Percentiles rank a stretch among this genome's conserved stretches.
Conservation (phyloP, 2,888 invertebrate genomes). For the Andrena hattorfiana region DNA sequence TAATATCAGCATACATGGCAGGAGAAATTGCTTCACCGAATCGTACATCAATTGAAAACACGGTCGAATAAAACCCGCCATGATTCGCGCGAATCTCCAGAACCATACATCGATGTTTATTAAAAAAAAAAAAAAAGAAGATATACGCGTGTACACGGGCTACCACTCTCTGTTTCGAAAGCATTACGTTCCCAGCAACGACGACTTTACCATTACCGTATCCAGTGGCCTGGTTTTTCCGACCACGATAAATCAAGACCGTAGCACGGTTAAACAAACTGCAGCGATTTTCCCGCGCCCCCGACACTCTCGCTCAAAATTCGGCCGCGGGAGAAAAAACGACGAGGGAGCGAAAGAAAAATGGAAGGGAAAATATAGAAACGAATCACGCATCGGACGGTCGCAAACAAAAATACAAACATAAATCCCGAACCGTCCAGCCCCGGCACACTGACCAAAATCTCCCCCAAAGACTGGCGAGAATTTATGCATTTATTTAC, state of each 20-base stretch:
- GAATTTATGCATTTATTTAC: slow-evolving; percentile 56
- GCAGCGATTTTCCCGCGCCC: slow-evolving; percentile 41
- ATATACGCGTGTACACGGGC: background rate
- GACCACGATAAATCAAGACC: slow-evolving; percentile 47
- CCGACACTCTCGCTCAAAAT: slow-evolving; percentile 38
- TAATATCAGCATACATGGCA: background rate
- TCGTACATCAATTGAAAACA: slow-evolving; percentile 12
- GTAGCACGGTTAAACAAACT: slow-evolving; percentile 52
- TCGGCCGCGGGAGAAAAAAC: slow-evolving; percentile 3
- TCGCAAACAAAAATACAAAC: slow-evolving; percentile 48
- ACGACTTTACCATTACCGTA: slow-evolving; percentile 48
- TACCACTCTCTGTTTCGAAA: slow-evolving; percentile 12
- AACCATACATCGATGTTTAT: slow-evolving; percentile 19
- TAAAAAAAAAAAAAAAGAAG: slow-evolving; percentile 14
- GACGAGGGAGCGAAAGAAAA: background rate
- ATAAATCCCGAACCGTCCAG: slow-evolving; percentile 39
- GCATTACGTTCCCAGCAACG: slow-evolving; percentile 20
- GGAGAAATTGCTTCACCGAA: background rate
- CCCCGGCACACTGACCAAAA: slow-evolving; percentile 52
- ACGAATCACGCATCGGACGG: slow-evolving; percentile 32
- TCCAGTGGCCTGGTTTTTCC: slow-evolving; percentile 39
- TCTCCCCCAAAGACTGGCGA: slow-evolving; percentile 23
- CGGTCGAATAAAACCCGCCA: background rate
- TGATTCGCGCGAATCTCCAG: background rate
- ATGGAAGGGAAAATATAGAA: slow-evolving; percentile 30